Evolutionary conservation across 1,140 invertebrate species (phyloP).

Genomic region (Phymorhynchus buccinoides): DNA sequence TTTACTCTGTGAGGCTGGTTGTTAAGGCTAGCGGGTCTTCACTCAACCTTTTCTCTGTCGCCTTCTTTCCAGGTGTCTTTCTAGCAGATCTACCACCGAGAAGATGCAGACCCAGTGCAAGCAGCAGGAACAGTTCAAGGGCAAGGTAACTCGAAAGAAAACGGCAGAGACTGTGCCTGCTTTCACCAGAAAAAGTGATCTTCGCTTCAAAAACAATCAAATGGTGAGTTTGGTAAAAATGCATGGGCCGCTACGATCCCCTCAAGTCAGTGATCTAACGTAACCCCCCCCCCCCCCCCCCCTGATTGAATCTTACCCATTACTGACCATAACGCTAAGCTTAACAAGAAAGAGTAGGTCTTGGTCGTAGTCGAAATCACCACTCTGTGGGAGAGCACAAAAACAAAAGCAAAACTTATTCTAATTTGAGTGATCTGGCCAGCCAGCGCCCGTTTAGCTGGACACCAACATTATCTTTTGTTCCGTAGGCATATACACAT

Average conservation of each 20-base stretch:
- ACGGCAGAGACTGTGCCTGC: background rate
- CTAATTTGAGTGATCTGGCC: no score
- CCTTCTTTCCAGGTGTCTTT: background rate
- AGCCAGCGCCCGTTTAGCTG: no score
- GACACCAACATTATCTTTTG: no score
- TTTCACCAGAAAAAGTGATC: conserved; percentile 19
- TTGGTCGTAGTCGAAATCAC: no score
- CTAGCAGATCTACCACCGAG: background rate
- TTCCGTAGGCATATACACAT: no score
- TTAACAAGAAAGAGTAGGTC: no score
- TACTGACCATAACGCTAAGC: background rate
- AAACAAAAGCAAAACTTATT: no score
- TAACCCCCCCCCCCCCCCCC: no score
- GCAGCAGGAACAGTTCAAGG: conserved; percentile 35
- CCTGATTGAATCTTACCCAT: no score
- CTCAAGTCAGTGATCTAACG: background rate
- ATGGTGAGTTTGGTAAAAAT: conserved; percentile 34
- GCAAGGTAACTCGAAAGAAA: conserved; percentile 32
- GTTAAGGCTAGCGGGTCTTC: conserved; percentile 1
- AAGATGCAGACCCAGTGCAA: conserved; percentile 34
- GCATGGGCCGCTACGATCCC: background rate
- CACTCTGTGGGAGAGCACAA: no score
- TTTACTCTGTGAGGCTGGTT: conserved; percentile 21
- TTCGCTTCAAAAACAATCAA: conserved; percentile 3
- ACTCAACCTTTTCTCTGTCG: background rate